These are phyloP conservation scores for Lasioglossum pauxillum DNA, from an alignment of 2,888 invertebrate genomes.

Conservation along the genomic window DNA sequence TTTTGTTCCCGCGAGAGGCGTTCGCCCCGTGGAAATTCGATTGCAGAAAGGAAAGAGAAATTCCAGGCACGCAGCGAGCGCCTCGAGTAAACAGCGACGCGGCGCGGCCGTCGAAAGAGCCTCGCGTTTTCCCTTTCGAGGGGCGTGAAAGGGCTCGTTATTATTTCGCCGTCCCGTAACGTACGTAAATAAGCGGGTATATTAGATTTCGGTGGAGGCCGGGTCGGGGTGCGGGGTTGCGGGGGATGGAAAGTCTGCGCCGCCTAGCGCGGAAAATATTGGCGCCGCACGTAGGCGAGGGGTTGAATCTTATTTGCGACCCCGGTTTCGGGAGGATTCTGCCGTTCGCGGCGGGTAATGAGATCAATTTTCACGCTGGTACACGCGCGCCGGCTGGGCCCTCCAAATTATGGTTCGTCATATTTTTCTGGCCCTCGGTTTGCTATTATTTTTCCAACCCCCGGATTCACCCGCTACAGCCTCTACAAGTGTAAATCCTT, in stretches of 20 bases:
- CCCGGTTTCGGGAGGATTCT: conserved; percentile 18
- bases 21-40: conserved; percentile 51
- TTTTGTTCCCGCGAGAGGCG: neutral
- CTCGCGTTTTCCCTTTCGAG: conserved; percentile 43
- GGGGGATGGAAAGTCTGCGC: neutral
- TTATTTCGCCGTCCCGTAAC: conserved; percentile 60
- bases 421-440: neutral
- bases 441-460: neutral
- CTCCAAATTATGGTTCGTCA: neutral
- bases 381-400: neutral
- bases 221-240: neutral
- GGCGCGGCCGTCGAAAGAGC: conserved; percentile 31
- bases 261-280: conserved; percentile 22
- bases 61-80: conserved; percentile 68
- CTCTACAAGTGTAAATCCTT: neutral
- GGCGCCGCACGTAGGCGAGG: conserved; percentile 7
- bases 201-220: conserved; percentile 51
- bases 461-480: neutral
- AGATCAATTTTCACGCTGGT: conserved; percentile 15
- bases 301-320: conserved; percentile 29
- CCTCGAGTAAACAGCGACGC: conserved; percentile 68
- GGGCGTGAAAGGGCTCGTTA: conserved; percentile 66
- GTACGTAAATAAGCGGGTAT: conserved; percentile 54
- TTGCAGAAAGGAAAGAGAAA: conserved; percentile 51
- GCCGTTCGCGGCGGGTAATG: neutral